Evolutionary conservation across 2,113 vertebrate species (phyloP), one percentile per base, ranked within the genome.

Genomic region (Bothrops jararaca): DNA sequence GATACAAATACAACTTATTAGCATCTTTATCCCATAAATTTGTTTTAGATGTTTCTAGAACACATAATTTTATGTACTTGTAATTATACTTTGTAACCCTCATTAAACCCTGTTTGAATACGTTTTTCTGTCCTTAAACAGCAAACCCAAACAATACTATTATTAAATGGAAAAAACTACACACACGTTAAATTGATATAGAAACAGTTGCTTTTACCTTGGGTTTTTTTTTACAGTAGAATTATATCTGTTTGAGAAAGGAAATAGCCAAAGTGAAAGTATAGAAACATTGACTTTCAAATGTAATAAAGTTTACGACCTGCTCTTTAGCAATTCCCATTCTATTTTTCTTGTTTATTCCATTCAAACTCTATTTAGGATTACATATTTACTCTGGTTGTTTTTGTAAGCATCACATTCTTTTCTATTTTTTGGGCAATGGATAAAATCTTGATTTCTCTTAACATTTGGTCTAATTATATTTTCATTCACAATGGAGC

Each of bases 31-130:
- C 91, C 0, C 90, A 60, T 1, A 95, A 88, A 88, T 80, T 95
- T 95, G 93, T 96, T 95, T 94, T 93, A 95, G 95, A 93, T 95
- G 96, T 94, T 95, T 95, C 96, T 94, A 95, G 90, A 95, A 96
- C 94, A 93, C 85, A 90, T 93, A 92, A 96, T 96, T 96, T 96
- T 90, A 95, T 91, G 92, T 91, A 94, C 91, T 94, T 94, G 39
- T 69, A 85, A 57, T 91, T 91, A 91, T 92, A 97, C 96, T 96
- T 96, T 95, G 93, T 93, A 96, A 95, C 60, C 91, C 92, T 92
- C 93, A 88, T 94, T 94, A 96, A 96, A 89, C 91, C 74, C 95
- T 95, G 93, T 95, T 96, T 96, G 93, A 93, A 94, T 93, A 95
- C 86, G 88, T 89, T 86, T 95, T 96, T 94, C 94, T 95, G 90